Evolutionary conservation across 2,797 vertebrate species (phyloP), one percentile per base, ranked within the genome.

Genomic region (Microctenopoma lineatum): DNA sequence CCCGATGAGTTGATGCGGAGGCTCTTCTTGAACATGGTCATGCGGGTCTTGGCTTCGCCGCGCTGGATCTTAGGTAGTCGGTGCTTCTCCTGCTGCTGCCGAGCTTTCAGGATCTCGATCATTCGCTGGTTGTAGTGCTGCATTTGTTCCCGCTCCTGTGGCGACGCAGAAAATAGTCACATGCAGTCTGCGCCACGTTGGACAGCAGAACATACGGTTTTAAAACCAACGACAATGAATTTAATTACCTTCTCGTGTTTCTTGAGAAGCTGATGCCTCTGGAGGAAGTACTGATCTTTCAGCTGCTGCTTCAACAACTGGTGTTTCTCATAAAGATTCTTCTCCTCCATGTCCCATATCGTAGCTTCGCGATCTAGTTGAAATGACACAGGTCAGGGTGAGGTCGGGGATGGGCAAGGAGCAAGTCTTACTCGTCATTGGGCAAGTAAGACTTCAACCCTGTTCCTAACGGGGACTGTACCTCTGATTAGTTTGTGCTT

Each of bases 11-110:
- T 95, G 87, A 99, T 98, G 85, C 96, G 96, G 45, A 99, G 95
- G 88, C 98, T 99, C 88, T 98, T 98, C 92, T 99, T 99, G 87
- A 96, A 99, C 95, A 99, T 99, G 84, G 95, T 92, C 97, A 99
- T 95, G 59, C 98, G 96, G 0, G 97, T 98, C 89, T 99, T 99
- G 34, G 95, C 97, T 72, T 99, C 98, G 0, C 92, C 89, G 38
- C 96, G 93, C 92, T 99, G 98, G 83, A 97, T 96, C 92, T 97
- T 99, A 9, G 98, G 98, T 62, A 98, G 83, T 7, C 98, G 92
- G 11, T 70, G 93, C 87, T 87, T 97, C 87, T 99, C 96, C 92
- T 97, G 96, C 77, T 98, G 96, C 84, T 99, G 98, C 56, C 95
- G 87, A 2, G 57, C 83, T 87, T 92, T 95, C 54, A 96, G 84